Conservation (phyloP, 2,797 vertebrate species). For the Crypturellus tataupa region DNA sequence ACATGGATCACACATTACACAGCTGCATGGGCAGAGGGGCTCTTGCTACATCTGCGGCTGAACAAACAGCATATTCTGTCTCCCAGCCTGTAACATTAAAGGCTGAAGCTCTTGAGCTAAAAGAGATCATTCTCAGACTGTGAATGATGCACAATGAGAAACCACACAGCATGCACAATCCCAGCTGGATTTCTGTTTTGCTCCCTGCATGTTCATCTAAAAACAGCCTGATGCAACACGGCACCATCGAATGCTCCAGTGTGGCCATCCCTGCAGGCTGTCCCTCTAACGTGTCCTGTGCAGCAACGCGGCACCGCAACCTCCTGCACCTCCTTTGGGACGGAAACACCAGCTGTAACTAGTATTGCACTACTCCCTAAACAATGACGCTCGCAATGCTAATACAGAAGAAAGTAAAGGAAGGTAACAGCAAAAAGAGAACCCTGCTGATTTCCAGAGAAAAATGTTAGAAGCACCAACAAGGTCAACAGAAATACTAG, state of each 20-base stretch:
- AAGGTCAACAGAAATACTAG: not conserved
- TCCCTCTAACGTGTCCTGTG: not conserved
- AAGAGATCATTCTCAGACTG: not conserved
- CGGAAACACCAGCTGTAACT: not conserved
- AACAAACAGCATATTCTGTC: not conserved
- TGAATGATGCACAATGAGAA: not conserved
- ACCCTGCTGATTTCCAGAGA: not conserved
- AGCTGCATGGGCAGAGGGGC: not conserved
- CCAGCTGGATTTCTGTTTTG: not conserved
- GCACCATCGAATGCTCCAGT: not conserved
- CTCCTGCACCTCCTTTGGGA: not conserved
- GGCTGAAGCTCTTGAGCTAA: not conserved
- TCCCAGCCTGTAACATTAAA: not conserved
- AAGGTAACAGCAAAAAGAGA: not conserved
- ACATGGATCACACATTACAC: not conserved
- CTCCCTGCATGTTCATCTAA: not conserved
- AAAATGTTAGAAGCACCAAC: not conserved
- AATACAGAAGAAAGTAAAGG: not conserved
- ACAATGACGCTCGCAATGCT: not conserved
- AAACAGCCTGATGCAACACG: not conserved
- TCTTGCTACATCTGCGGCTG: accelerated
- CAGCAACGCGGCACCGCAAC: not conserved
- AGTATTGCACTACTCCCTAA: not conserved
- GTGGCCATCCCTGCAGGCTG: not conserved
- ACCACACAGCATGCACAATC: accelerated